These are phyloP conservation scores for Hippocampus abdominalis DNA, from an alignment of 2,113 vertebrate species.

Conservation along the genomic window DNA sequence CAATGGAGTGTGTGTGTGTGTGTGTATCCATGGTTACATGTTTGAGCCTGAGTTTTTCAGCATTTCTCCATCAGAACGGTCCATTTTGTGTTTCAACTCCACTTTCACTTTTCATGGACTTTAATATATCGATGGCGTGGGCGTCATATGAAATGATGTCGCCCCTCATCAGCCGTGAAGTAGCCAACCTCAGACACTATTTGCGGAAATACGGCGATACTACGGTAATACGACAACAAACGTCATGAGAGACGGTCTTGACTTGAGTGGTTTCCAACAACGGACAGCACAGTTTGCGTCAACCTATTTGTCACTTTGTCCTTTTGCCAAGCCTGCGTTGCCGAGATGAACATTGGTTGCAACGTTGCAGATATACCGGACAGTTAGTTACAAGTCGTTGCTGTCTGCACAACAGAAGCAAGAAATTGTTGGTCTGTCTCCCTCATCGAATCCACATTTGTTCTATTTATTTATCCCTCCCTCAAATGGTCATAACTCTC, in stretches of 20 bases:
- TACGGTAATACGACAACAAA: background rate
- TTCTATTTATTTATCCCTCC: background rate
- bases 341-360: background rate
- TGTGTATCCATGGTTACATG: background rate
- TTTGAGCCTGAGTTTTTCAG: slow-evolving; percentile 1
- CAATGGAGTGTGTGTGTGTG: background rate
- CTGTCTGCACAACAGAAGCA: background rate
- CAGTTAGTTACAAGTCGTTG: background rate
- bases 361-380: background rate
- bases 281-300: background rate
- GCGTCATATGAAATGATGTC: background rate
- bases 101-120: background rate
- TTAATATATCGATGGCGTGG: background rate
- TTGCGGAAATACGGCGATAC: background rate
- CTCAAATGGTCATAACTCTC: slow-evolving; percentile 1
- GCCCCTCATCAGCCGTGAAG: background rate
- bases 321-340: background rate
- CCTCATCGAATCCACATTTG: background rate
- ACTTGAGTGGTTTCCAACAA: background rate
- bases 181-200: background rate
- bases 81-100: background rate
- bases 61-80: background rate
- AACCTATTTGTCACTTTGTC: background rate
- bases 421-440: background rate
- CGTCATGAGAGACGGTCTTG: background rate